Evolutionary conservation across 1,140 invertebrate genomes (phyloP), one percentile per base, ranked within the genome.

Genomic region (Popillia japonica): DNA sequence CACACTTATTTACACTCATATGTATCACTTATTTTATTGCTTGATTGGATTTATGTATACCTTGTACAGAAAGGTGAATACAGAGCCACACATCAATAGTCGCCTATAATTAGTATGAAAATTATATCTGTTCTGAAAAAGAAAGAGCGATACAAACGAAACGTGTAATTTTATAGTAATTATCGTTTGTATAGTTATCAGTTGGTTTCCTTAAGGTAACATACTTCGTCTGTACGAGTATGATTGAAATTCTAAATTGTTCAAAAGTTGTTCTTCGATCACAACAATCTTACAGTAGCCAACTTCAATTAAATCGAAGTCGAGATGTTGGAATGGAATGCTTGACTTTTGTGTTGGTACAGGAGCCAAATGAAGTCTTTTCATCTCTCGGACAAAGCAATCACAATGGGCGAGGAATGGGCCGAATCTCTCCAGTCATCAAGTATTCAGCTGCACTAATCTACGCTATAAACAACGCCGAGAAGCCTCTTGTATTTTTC

Each of bases 311-410:
- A 83, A 83, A 81, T 80, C 79, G 78, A 80, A 82, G 78, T 76
- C 64, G 41, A 79, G 80, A 79, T 76, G 77, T 81, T 78, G 81
- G 77, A 82, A 81, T 81, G 82, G 78, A 80, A 83, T 83, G 80
- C 82, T 83, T 81, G 80, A 83, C 81, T 83, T 81, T 83, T 83
- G 80, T 83, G 48, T 23, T 79, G 40, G 79, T 78, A 82, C 80
- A 80, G 80, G 79, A 82, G 82, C 82, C 81, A 82, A 83, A 83
- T 82, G 81, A 83, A 83, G 82, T 83, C 81, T 83, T 83, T 83
- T 83, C 79, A 83, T 79, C 77, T 78, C 41, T 34, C 77, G 78
- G 78, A 82, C 81, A 83, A 83, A 79, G 82, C 79, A 79, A 68
- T 61, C 77, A 80, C 80, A 80, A 81, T 78, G 74, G 79, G 72